Evolutionary conservation across 1,140 invertebrate species (phyloP), one percentile per base, ranked within the genome.

Genomic region (Aphaenogaster ashmeadi): DNA sequence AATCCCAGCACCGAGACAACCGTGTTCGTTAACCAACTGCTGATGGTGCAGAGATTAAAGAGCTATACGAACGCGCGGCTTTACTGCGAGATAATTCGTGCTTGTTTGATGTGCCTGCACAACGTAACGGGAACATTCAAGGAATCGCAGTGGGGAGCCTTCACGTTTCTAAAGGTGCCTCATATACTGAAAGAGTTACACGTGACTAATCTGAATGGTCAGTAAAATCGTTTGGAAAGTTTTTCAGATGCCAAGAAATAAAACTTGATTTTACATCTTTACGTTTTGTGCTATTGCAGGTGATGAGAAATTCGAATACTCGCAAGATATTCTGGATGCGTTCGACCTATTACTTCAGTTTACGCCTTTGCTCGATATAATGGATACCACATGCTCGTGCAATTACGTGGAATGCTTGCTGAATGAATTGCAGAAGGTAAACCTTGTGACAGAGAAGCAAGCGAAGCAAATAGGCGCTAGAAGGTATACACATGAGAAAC

Each of bases 81-180:
- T 0, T 99, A 98, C 93, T 98, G 97, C 94, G 98, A 99, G 96
- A 96, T 99, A 15, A 97, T 99, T 74, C 96, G 98, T 89, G 98
- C 98, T 0, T 98, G 98, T 94, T 97, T 99, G 58, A 97, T 99
- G 88, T 98, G 98, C n/a, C 94, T 99, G 1, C 97, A 98, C 91
- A 97, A 98, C 94, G 97, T 97, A 1, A 97, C 97, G 71, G 97
- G 97, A 88, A 97, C 96, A 5, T 95, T 96, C 18, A 97, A 98
- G 92, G 98, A 99, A 91, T 97, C 98, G 2, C 97, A 98, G 92
- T 99, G 98, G 98, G 98, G 98, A 33, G 98, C 98, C 27, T 99
- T 99, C 93, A 98, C 98, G 13, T 99, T 99, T 94, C 96, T 99
- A 0, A 99, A 99, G 96, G 96, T 99, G 77, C 98, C 98, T 3